Base-by-base conservation (phyloP, 1,140 invertebrate species). In the Drosophila sturtevanti region DNA sequence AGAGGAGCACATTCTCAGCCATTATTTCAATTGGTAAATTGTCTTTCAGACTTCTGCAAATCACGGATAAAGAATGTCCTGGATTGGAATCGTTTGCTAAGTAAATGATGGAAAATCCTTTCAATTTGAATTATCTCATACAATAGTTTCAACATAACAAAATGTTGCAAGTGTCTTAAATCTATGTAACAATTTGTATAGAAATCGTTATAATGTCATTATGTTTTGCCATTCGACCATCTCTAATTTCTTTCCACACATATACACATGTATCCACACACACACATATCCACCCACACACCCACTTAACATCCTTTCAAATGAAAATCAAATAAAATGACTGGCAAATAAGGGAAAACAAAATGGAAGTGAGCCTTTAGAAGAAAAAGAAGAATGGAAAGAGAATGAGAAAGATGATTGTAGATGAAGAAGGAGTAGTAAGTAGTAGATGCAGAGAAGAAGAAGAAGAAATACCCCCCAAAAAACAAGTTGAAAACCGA, bases 291-390 rank as follows among this genome's bases (percentile, higher is more conserved):
- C 6, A 38, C 18, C 14, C 35, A 16, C n/a, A 41, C 38, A 41
- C 38, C 38, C 41, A 48, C 41, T 11, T 21, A 21, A 34, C 34
- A 59, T 64, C 41, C 54, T 68, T 77, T 59, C 38, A 24, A 16
- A 35, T 63, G 62, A 54, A 87, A 86, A 86, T 86, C 82, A 86
- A 82, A 87, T 87, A 69, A 82, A 79, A 86, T 72, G 82, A 79
- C 75, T 87, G 82, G 78, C 84, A 89, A 87, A 79, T 76, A 80
- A 75, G 77, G 73, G 63, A n/a, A 75, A 34, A 68, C 55, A 58
- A 41, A 56, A 24, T 35, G 51, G 56, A 79, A 72, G 41, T 21
- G 41, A 48, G 41, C 41, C 41, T 44, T 44, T 44, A 44, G 16
- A 21, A 48, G 41, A 48, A 21, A 48, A 6, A 31, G 6, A 48